A percentile compares a stretch with the other conserved stretches of the same genome.
These are phyloP conservation scores for Empis stercorea DNA, from an alignment of 2,888 invertebrate genomes.

Conservation along the genomic window DNA sequence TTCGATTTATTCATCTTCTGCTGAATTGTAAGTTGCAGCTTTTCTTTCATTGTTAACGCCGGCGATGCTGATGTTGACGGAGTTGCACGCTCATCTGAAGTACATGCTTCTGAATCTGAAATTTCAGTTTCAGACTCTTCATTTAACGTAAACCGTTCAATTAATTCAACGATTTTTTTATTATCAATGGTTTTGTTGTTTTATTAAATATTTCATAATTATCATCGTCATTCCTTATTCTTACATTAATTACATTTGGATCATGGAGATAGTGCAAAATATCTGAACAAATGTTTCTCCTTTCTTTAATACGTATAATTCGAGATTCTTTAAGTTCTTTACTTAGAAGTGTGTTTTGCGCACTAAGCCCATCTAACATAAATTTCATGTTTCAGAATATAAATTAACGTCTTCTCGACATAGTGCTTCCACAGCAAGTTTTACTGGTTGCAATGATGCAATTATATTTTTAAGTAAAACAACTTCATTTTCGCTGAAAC, in stretches of 20 bases:
- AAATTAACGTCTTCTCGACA: neutral
- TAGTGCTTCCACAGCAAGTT: neutral
- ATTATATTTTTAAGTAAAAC: neutral
- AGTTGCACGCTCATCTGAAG: too few relatives aligned
- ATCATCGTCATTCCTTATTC: too few relatives aligned
- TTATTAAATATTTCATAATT: neutral
- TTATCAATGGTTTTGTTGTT: neutral
- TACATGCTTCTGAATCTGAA: too few relatives aligned
- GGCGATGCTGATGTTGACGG: too few relatives aligned
- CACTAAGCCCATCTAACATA: neutral
- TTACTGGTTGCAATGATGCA: neutral
- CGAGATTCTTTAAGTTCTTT: slow-evolving; percentile 2
- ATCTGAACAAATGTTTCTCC: slow-evolving; percentile 2
- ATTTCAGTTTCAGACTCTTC: too few relatives aligned
- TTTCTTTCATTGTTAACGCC: too few relatives aligned
- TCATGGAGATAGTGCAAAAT: slow-evolving; percentile 4
- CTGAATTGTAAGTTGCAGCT: too few relatives aligned
- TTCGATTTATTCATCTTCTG: too few relatives aligned
- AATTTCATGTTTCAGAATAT: neutral
- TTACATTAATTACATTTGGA: neutral
- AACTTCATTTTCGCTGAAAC: neutral
- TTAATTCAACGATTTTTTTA: neutral
- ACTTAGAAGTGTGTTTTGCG: slow-evolving; percentile 4
- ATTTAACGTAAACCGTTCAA: too few relatives aligned
- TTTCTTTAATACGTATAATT: slow-evolving; percentile 5